Conservation (phyloP, 2,797 vertebrate species). For the Pogonophryne albipinna region DNA sequence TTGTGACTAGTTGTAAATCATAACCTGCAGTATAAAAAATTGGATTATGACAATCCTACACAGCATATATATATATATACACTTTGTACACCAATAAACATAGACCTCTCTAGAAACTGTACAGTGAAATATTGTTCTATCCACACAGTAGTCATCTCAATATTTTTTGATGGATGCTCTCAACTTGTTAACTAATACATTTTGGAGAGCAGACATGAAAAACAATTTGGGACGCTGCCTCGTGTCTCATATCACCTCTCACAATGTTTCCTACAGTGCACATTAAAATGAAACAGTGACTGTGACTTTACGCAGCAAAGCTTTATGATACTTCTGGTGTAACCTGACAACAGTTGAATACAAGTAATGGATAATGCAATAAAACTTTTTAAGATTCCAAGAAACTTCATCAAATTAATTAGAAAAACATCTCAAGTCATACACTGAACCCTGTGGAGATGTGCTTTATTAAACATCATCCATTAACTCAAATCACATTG, state of each 20-base stretch:
- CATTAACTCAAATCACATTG: neutral
- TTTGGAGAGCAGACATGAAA: neutral
- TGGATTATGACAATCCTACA: neutral
- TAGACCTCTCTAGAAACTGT: neutral
- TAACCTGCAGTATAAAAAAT: neutral
- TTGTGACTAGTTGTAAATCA: neutral
- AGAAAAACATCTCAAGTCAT: constrained; percentile 7
- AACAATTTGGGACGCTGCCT: neutral
- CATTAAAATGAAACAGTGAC: constrained; percentile 27
- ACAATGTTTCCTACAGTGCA: neutral
- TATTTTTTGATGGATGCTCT: too few relatives aligned
- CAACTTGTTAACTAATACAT: neutral
- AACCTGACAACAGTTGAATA: constrained; percentile 8
- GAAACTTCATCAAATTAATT: constrained; percentile 19
- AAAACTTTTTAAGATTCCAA: constrained; percentile 11
- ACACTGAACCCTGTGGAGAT: constrained; percentile 5
- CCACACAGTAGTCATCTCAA: neutral
- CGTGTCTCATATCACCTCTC: constrained; percentile 2
- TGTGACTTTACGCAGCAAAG: constrained; percentile 16
- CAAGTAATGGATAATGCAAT: constrained; percentile 31
- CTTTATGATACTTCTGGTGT: constrained; percentile 20
- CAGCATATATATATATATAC: neutral
- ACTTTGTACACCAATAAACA: neutral
- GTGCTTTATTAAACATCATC: neutral
- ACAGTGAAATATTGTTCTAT: neutral